Evolutionary conservation across 2,888 invertebrate species (phyloP).

Genomic region (Poecilobothrus nobilitatus): DNA sequence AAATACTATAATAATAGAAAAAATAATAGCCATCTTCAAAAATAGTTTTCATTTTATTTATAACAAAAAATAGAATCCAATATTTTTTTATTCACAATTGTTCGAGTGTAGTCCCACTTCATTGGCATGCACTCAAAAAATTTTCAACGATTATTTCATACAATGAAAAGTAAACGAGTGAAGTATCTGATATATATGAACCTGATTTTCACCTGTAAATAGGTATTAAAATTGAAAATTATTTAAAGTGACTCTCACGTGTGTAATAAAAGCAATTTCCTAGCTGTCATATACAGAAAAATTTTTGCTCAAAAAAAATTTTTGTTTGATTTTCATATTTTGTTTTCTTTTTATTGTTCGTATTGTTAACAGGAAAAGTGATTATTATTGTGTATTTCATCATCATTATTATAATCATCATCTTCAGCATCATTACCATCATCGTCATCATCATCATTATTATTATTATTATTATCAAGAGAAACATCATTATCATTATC

Average conservation of each 20-base stretch:
- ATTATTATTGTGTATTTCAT: slow-evolving; percentile 4
- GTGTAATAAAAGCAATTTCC: slow-evolving; percentile 17
- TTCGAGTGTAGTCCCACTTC: too few relatives aligned
- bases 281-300: slow-evolving; percentile 14
- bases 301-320: neutral
- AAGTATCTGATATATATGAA: too few relatives aligned
- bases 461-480: neutral
- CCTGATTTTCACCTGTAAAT: too few relatives aligned
- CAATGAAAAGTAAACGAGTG: too few relatives aligned
- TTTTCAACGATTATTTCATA: too few relatives aligned
- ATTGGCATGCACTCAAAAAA: too few relatives aligned
- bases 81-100: too few relatives aligned
- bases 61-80: too few relatives aligned
- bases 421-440: neutral
- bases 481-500: neutral
- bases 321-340: neutral
- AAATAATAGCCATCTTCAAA: too few relatives aligned
- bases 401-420: neutral
- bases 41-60: too few relatives aligned
- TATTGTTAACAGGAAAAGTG: neutral
- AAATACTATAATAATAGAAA: too few relatives aligned
- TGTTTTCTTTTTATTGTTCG: neutral
- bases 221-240: neutral
- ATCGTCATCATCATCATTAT: neutral
- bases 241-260: slow-evolving; percentile 7